phyloP scores from a whole-genome alignment of 2,113 vertebrate genomes.

The Melanocharis versteri region DNA sequence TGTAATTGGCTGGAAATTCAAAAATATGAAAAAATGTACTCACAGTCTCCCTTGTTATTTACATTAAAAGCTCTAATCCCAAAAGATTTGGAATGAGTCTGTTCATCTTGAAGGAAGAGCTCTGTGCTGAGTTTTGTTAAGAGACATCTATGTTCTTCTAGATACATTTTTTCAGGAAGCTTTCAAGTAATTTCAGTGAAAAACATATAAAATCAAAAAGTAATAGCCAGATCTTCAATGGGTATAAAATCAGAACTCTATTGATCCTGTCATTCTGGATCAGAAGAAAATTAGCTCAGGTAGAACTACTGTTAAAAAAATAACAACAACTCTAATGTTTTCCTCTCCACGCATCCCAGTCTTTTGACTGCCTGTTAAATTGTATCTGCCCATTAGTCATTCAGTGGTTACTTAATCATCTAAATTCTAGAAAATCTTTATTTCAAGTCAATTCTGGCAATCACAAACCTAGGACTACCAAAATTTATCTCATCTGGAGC shows the following conservation, averaged over 20 bases:
- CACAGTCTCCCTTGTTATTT: neutral
- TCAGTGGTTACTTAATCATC: neutral
- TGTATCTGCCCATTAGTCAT: neutral
- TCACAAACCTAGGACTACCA: neutral
- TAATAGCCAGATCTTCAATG: neutral
- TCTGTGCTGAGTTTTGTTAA: neutral
- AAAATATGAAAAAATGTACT: neutral
- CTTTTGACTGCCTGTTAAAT: neutral
- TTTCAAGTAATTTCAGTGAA: neutral
- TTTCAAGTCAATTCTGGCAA: neutral
- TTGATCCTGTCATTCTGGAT: neutral
- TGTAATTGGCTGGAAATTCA: neutral
- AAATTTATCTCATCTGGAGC: neutral
- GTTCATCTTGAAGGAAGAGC: neutral
- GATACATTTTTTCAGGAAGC: neutral
- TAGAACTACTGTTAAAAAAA: neutral
- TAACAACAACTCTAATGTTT: neutral
- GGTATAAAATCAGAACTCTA: neutral
- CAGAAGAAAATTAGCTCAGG: neutral
- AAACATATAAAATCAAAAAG: neutral
- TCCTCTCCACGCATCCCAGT: neutral
- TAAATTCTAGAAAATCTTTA: neutral
- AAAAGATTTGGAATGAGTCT: neutral
- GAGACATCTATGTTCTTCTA: neutral
- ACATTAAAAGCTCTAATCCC: neutral